A percentile compares a stretch with the other conserved stretches of the same genome.
These are phyloP conservation scores for Uloborus plumipes DNA, from an alignment of 2,888 invertebrate species.

Conservation along the genomic window DNA sequence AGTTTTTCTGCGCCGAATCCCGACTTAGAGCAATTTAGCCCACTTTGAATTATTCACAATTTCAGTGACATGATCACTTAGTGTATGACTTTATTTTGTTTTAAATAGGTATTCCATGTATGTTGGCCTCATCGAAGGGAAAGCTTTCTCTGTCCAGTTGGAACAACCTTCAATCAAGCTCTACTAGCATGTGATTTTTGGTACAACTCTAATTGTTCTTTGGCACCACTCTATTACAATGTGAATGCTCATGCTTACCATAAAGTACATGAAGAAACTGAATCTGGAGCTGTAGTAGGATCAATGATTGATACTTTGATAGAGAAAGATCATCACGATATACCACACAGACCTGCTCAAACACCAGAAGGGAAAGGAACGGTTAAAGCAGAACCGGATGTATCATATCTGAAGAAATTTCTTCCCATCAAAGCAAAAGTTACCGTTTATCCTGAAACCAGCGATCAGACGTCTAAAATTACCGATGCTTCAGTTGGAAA, in stretches of 20 bases:
- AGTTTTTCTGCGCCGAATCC: too few species aligned
- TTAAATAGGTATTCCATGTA: slow-evolving; percentile 67
- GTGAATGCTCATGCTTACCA: slow-evolving; percentile 26
- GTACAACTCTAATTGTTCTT: slow-evolving; percentile 74
- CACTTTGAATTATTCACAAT: too few species aligned
- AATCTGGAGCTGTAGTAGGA: neutral
- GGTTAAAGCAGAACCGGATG: neutral
- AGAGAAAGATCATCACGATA: neutral
- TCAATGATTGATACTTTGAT: neutral
- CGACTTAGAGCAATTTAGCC: too few species aligned
- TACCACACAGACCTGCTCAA: neutral
- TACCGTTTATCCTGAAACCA: slow-evolving; percentile 12
- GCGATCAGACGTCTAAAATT: slow-evolving; percentile 7
- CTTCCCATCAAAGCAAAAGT: slow-evolving; percentile 44
- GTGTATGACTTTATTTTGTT: too few species aligned
- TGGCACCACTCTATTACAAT: slow-evolving; percentile 79
- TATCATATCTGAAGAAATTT: slow-evolving; percentile 8
- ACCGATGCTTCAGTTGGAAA: slow-evolving; percentile 32
- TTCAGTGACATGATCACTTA: too few species aligned
- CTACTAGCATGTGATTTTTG: slow-evolving; percentile 68
- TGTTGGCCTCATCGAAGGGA: slow-evolving; percentile 71
- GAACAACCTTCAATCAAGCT: slow-evolving; percentile 69
- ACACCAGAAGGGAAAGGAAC: neutral
- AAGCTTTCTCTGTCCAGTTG: slow-evolving; percentile 68
- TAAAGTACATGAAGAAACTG: neutral